Evolutionary conservation across 30 jellyfish, hydroid and myxozoan species (phyloP).

Genomic region (Pseudorhiza aurosa): DNA sequence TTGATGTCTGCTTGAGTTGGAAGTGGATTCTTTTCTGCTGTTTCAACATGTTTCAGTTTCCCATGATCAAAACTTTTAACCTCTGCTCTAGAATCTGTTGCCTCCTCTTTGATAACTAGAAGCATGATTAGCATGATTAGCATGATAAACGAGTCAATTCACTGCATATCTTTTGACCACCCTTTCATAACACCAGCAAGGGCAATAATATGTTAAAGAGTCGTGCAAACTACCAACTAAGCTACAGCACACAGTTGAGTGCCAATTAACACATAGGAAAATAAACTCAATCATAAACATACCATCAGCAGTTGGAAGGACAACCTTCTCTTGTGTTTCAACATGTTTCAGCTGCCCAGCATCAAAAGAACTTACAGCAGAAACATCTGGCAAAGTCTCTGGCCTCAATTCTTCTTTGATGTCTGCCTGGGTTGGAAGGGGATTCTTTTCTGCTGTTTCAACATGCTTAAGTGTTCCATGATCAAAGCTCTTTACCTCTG

Average conservation of each 20-base stretch:
- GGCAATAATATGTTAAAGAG: background rate
- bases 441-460: conserved; percentile 73
- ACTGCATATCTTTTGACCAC: background rate
- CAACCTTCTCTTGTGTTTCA: conserved; percentile 70
- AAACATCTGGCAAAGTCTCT: conserved; percentile 69
- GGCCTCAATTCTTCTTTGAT: conserved; percentile 84
- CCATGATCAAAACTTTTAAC: conserved; percentile 78
- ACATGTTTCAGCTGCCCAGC: conserved; percentile 70
- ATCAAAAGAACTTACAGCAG: conserved; percentile 66
- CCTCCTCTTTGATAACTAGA: conserved; percentile 57
- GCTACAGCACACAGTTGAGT: background rate
- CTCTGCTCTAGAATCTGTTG: conserved; percentile 75
- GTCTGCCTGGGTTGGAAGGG: conserved; percentile 73
- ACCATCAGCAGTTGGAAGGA: conserved; percentile 74
- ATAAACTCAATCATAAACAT: background rate
- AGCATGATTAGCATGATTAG: background rate
- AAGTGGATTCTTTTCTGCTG: conserved; percentile 83
- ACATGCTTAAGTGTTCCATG: conserved; percentile 67
- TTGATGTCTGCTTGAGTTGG: conserved; percentile 92
- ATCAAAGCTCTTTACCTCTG: conserved; percentile 71
- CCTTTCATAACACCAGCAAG: background rate
- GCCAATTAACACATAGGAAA: background rate
- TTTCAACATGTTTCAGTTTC: conserved; percentile 75
- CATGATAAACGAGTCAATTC: no score
- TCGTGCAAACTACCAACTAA: background rate